Evolutionary conservation across 2,797 vertebrate genomes (phyloP).

Genomic region (Chaenodraco wilsoni): DNA sequence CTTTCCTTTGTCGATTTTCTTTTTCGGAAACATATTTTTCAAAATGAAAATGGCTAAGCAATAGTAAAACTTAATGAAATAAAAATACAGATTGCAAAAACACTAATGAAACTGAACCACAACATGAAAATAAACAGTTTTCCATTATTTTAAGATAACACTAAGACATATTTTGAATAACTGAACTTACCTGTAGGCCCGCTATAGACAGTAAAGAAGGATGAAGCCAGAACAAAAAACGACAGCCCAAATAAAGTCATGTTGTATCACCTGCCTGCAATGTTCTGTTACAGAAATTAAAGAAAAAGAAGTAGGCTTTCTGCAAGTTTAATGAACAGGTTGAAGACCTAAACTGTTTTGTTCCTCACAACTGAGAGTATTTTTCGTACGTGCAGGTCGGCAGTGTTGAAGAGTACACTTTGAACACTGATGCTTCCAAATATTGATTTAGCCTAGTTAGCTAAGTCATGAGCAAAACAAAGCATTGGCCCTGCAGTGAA

Average conservation of each 20-base stretch:
- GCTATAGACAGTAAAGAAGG: conserved; percentile 42
- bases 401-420: conserved; percentile 47
- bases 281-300: not conserved
- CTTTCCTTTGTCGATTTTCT: not conserved
- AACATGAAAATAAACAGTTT: conserved; percentile 8
- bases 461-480: conserved; percentile 46
- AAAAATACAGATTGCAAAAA: not conserved
- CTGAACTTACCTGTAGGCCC: conserved; percentile 59
- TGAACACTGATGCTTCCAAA: conserved; percentile 59
- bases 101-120: not conserved
- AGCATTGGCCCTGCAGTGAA: not conserved
- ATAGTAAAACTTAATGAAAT: not conserved
- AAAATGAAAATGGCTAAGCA: no score
- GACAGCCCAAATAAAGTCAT: conserved; percentile 55
- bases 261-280: conserved; percentile 12
- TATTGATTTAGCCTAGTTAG: conserved; percentile 69
- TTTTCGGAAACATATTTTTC: not conserved
- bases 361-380: conserved; percentile 18
- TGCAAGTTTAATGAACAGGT: not conserved
- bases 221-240: conserved; percentile 50
- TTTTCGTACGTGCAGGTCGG: conserved; percentile 38
- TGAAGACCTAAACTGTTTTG: not conserved
- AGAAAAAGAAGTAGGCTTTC: not conserved
- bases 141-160: conserved; percentile 9
- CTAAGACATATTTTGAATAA: conserved; percentile 13